phyloP scores from a whole-genome alignment of 1,140 invertebrate species.

The Ostrea edulis region DNA sequence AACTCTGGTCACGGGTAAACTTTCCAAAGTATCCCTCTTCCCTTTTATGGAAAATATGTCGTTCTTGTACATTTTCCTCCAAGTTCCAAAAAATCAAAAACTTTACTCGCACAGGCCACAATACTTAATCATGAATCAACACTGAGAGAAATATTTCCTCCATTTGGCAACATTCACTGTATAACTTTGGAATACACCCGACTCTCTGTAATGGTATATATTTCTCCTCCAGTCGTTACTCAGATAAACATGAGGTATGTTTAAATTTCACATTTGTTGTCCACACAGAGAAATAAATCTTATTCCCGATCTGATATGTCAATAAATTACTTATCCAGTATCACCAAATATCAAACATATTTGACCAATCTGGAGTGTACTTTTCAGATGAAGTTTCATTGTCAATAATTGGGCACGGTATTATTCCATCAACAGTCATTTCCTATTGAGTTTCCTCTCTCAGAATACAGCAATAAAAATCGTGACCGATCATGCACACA shows the following conservation, averaged over 20 bases:
- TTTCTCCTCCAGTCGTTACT: neutral
- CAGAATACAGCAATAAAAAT: neutral
- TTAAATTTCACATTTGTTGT: slow-evolving; percentile 36
- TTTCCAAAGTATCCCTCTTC: slow-evolving; percentile 33
- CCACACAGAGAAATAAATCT: slow-evolving; percentile 32
- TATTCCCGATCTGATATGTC: neutral
- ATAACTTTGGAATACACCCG: neutral
- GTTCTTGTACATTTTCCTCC: slow-evolving; percentile 20
- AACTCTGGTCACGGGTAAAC: slow-evolving; percentile 11
- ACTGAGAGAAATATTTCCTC: neutral
- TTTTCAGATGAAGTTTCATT: neutral
- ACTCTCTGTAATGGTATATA: slow-evolving; percentile 8
- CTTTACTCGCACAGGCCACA: neutral
- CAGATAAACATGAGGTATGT: slow-evolving; percentile 15
- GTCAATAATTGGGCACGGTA: neutral
- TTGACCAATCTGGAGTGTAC: neutral
- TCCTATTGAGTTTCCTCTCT: neutral
- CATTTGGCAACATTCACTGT: neutral
- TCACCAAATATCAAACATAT: neutral
- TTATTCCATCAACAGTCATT: neutral
- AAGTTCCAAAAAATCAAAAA: neutral
- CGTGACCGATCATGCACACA: neutral
- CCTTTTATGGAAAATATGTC: slow-evolving; percentile 47
- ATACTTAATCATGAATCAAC: neutral
- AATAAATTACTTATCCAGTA: slow-evolving; percentile 13